These are phyloP conservation scores for Pelobates cultripes DNA, from an alignment of 2,797 vertebrate genomes.

Conservation along the genomic window DNA sequence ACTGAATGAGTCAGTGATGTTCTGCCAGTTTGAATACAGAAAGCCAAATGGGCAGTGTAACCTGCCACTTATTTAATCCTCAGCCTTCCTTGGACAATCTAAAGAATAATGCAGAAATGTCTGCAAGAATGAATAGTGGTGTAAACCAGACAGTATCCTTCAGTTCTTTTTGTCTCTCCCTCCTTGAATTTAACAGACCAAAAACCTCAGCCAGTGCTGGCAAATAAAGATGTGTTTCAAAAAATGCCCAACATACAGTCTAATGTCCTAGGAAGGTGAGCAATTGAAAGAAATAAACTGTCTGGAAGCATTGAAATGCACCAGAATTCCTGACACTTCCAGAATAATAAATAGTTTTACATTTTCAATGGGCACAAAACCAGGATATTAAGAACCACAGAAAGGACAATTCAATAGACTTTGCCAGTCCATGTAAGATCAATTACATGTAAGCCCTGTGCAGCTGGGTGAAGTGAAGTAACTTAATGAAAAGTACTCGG, in stretches of 20 bases:
- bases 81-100: constrained; percentile 46
- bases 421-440: constrained; percentile 1
- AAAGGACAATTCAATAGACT: constrained; percentile 9
- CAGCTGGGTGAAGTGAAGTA: not conserved
- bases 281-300: constrained; percentile 5
- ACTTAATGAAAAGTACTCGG: not conserved
- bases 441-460: not conserved
- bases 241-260: constrained; percentile 4
- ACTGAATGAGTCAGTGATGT: constrained; percentile 43
- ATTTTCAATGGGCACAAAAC: constrained; percentile 13
- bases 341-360: constrained; percentile 29
- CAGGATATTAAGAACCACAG: constrained; percentile 25
- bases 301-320: constrained; percentile 12
- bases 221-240: constrained; percentile 21
- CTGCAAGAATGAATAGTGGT: constrained; percentile 22
- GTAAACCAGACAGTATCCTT: constrained; percentile 42
- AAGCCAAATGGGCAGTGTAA: constrained; percentile 51
- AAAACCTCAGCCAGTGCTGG: constrained; percentile 34
- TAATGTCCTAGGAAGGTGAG: constrained; percentile 21
- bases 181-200: constrained; percentile 22
- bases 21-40: constrained; percentile 43
- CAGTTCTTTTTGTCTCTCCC: constrained; percentile 3
- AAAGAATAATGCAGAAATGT: constrained; percentile 47
- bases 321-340: constrained; percentile 6
- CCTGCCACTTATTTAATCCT: constrained; percentile 50